phyloP scores from a whole-genome alignment of 2,888 invertebrate genomes.

The Noctua janthina region DNA sequence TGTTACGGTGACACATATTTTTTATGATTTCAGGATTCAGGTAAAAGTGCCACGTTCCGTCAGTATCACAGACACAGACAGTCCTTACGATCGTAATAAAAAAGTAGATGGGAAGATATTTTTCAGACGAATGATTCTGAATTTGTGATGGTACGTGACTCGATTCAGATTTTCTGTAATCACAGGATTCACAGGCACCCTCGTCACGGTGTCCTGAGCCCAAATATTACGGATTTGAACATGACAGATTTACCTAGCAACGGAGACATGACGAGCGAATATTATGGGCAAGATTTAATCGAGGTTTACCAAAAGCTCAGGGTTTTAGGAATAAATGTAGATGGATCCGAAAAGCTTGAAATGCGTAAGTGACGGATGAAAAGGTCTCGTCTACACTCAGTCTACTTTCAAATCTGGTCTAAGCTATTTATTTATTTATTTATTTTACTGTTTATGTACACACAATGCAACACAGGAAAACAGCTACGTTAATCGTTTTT shows the following conservation, averaged over 20 bases:
- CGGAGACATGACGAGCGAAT: constrained; percentile 2
- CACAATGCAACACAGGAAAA: too few species aligned
- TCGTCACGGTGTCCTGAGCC: constrained; percentile 29
- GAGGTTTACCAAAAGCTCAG: neutral
- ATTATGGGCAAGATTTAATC: constrained; percentile 10
- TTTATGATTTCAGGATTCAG: constrained; percentile 26
- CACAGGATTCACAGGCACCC: constrained; percentile 40
- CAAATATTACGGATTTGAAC: constrained; percentile 39
- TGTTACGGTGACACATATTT: constrained; percentile 14
- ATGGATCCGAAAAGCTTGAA: neutral
- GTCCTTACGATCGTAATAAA: constrained; percentile 45
- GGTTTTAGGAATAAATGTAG: neutral
- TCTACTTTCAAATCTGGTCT: neutral
- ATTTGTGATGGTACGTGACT: constrained; percentile 58
- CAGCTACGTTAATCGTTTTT: too few species aligned
- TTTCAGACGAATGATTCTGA: constrained; percentile 48
- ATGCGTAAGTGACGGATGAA: neutral
- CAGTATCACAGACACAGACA: constrained; percentile 19
- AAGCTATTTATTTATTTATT: neutral
- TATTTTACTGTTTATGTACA: too few species aligned
- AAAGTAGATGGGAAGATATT: constrained; percentile 39
- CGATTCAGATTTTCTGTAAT: constrained; percentile 52
- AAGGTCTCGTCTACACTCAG: neutral
- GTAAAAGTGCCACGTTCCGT: constrained; percentile 39
- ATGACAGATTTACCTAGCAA: constrained; percentile 29